Base-by-base conservation (phyloP, 2,888 invertebrate species). In the Cephus sareptanus region DNA sequence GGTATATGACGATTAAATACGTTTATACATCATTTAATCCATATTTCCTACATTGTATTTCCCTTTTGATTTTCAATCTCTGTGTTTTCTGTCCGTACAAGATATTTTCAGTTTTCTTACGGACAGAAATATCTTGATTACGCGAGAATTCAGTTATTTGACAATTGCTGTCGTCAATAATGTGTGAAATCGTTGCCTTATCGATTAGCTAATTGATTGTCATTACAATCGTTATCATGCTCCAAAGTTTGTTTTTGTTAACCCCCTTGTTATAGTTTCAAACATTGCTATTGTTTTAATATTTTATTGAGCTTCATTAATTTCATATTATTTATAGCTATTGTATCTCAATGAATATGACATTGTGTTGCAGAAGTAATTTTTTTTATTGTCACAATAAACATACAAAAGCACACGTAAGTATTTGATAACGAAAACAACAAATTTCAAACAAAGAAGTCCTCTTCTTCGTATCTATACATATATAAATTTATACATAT, bases 301-400 rank as follows among this genome's bases (percentile, higher is more conserved):
- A 23, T 23, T 56, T 9, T 56, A 56, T 23, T 56, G 6, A 56
- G 56, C 23, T 23, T 56, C 23, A 6, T 23, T 56, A 56, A 33
- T 77, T 69, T 77, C 68, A n/a, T 69, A 40, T 73, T 75, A 35
- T n/a, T n/a, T 71, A 35, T 35, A 77, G 73, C 35, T 35, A 31
- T 35, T 74, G 33, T 15, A 74, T 74, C 6, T 74, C 35, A 34
- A 33, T 33, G 30, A 74, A 34, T 77, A 77, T 81, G 76, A 30
- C 34, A 79, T 78, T 80, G 73, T 74, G 75, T 56, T 74, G 35
- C 40, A 74, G 76, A 68, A 76, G 78, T 76, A 81, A 75, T 77
- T 76, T 79, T 79, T 33, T 33, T 69, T 76, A 69, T 75, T 68
- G 34, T 69, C 76, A 75, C 74, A 70, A 78, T 83, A 75, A 35